Evolutionary conservation across 2,113 vertebrate genomes (phyloP).

Genomic region (Eretmochelys imbricata): DNA sequence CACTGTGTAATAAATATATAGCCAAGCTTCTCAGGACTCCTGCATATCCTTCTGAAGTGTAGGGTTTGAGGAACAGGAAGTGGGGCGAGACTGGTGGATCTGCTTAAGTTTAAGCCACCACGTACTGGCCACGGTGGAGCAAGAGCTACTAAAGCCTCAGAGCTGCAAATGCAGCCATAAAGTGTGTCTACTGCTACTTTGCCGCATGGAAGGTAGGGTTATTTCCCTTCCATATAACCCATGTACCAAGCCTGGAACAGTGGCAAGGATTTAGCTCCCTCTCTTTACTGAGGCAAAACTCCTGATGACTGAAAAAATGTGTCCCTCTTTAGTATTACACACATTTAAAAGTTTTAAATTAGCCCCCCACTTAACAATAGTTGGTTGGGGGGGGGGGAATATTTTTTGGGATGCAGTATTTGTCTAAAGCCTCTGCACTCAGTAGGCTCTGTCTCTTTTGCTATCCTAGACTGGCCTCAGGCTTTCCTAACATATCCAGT

Average conservation of each 20-base stretch:
- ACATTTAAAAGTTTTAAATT: background rate
- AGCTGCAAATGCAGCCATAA: background rate
- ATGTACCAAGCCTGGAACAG: background rate
- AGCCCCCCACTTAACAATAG: background rate
- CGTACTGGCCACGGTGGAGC: background rate
- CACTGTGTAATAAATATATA: background rate
- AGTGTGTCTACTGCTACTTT: background rate
- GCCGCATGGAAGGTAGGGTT: background rate
- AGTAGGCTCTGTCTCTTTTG: background rate
- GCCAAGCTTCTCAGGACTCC: background rate
- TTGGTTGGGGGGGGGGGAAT: background rate
- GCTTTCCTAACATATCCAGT: background rate
- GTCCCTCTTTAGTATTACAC: background rate
- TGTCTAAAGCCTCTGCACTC: background rate
- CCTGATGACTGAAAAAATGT: accelerated
- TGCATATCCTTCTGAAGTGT: background rate
- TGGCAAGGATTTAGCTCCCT: background rate
- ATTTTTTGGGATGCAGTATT: background rate
- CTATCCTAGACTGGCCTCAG: background rate
- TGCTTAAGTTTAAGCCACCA: background rate
- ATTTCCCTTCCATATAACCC: background rate
- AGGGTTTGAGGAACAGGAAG: background rate
- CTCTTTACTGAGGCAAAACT: background rate
- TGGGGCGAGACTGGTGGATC: background rate
- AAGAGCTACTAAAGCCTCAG: background rate